Base-by-base conservation (phyloP, 2,888 invertebrate genomes). In the Sepiola atlantica region DNA sequence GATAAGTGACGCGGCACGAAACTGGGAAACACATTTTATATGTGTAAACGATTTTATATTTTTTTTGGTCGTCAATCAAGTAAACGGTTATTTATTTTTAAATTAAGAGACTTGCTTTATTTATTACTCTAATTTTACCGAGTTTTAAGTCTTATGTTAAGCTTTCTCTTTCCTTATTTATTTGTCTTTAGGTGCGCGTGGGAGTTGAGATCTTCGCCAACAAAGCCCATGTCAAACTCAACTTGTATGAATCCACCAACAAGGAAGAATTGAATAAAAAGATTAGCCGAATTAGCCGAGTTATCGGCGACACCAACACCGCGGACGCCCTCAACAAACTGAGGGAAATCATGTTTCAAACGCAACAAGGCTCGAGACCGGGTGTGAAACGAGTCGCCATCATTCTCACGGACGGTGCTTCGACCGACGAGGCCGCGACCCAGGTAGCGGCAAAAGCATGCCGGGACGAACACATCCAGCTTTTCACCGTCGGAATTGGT, bases 401-500 rank as follows among this genome's bases (percentile, higher is more conserved):
- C 24, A 95, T 97, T 18, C 95, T 97, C 24, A 97, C 97, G 3
- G 97, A 97, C 94, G 97, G 97, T 12, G 94, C 96, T 35, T 96
- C 96, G 0, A 94, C 95, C 18, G 95, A 96, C 94, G 95, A 95
- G 54, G 95, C 94, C 8, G 94, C 94, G 55, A 97, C 96, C 4
- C 95, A 95, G 20, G 92, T 91, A 90, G 96, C 96, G 94, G 96
- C 97, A 0, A 94, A 94, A 24, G 94, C 95, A 24, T 96, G 96
- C 0, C 95, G 96, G 21, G 93, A 95, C 24, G 95, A 95, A 3
- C 96, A 96, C 4, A 96, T 96, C 45, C 95, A 95, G 32, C 94
- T 96, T 61, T 96, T 96, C 94, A 96, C 96, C 54, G 96, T 97
- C 91, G 97, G 97, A 24, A 96, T 97, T 3, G 97, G 96, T 16